Conservation (phyloP, 2,113 vertebrate genomes). For the Zosterops lateralis region DNA sequence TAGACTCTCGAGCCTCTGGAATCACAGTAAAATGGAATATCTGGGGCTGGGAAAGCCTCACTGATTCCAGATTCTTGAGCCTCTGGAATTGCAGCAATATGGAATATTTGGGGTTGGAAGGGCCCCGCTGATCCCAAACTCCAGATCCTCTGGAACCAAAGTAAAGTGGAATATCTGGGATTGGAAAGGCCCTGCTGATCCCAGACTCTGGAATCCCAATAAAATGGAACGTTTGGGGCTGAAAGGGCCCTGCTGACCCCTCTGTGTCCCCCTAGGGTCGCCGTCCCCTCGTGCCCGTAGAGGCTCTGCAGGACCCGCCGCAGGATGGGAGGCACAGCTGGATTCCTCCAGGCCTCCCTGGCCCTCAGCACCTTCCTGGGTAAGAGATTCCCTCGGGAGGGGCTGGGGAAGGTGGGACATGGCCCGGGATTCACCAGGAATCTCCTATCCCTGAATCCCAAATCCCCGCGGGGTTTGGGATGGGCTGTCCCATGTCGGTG, state of each 20-base stretch:
- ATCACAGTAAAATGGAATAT: too few species aligned
- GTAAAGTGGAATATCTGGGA: neutral
- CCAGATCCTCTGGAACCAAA: neutral
- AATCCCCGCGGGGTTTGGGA: accelerated
- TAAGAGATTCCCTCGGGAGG: constrained; percentile 28
- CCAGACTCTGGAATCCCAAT: too few species aligned
- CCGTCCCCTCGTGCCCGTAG: neutral
- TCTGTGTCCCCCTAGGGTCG: neutral
- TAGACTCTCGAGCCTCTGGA: too few species aligned
- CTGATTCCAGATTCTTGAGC: too few species aligned
- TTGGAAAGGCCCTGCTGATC: accelerated
- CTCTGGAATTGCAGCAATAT: neutral
- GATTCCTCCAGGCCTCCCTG: neutral
- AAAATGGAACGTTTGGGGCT: too few species aligned
- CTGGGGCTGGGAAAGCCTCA: too few species aligned
- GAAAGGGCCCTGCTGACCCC: neutral
- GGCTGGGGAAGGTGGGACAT: neutral
- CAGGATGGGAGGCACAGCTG: constrained; percentile 29
- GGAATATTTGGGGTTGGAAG: neutral
- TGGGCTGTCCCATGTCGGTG: accelerated
- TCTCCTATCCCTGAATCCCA: accelerated
- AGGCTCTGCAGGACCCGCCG: neutral
- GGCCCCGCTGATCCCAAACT: neutral
- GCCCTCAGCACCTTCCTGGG: constrained; percentile 45
- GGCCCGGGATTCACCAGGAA: accelerated